These are phyloP conservation scores for Psittacula cyanocephala DNA, from an alignment of 2,113 vertebrate species.

Conservation along the genomic window DNA sequence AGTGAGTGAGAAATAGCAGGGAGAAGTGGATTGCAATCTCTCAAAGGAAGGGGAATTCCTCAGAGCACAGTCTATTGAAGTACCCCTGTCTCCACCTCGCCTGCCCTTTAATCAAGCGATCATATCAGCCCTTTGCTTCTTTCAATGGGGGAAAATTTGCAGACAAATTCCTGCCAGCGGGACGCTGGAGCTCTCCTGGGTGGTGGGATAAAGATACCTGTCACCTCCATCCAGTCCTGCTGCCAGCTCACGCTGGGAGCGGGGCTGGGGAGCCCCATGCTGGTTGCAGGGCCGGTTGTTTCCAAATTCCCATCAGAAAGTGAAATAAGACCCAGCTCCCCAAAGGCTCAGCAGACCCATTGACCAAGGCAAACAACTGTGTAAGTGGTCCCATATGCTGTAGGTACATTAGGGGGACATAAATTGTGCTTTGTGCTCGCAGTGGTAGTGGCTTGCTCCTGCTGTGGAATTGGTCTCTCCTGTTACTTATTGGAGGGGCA, in stretches of 20 bases:
- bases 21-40: not conserved
- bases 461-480: not conserved
- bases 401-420: not conserved
- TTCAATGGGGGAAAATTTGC: constrained; percentile 73
- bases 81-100: not conserved
- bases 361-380: constrained; percentile 51
- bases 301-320: not conserved
- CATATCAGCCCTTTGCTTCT: constrained; percentile 32
- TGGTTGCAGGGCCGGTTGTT: constrained; percentile 8
- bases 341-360: not conserved
- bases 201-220: constrained; percentile 82
- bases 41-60: not conserved
- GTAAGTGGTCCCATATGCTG: constrained; percentile 61
- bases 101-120: constrained; percentile 69
- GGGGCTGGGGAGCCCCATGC: constrained; percentile 68
- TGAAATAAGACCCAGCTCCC: constrained; percentile 2
- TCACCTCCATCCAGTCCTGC: constrained; percentile 49
- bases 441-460: not conserved
- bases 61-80: not conserved
- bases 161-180: constrained; percentile 82
- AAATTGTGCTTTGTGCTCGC: not conserved
- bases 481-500: not conserved
- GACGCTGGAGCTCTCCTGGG: constrained; percentile 65
- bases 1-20: not conserved
- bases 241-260: constrained; percentile 73